Conservation (phyloP, 2,888 invertebrate genomes). For the Sicus ferrugineus region DNA sequence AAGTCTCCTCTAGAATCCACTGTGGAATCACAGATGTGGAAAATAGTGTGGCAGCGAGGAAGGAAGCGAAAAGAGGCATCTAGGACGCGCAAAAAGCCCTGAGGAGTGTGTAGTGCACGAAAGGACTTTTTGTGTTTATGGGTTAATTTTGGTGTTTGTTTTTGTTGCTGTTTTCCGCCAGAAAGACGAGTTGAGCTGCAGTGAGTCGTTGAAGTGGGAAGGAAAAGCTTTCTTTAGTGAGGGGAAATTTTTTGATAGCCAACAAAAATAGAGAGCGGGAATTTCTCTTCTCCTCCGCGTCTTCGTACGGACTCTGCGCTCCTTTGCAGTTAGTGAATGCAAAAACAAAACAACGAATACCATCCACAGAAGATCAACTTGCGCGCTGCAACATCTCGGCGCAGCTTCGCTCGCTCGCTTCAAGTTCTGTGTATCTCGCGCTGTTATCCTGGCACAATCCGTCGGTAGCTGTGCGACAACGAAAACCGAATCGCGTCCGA, state of each 20-base stretch:
- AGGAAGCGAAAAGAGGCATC: background rate
- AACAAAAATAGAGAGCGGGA: no score
- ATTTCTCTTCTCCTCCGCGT: no score
- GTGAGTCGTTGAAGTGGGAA: background rate
- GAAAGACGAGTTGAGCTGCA: background rate
- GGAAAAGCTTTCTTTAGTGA: no score
- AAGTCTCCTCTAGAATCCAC: constrained; percentile 14
- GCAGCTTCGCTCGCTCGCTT: background rate
- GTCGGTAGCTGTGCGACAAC: constrained; percentile 39
- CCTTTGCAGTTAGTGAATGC: no score
- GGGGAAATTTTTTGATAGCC: no score
- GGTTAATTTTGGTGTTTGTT: background rate
- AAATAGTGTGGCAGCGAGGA: background rate
- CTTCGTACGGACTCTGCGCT: no score
- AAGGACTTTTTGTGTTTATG: background rate
- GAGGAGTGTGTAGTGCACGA: background rate
- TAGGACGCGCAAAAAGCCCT: background rate
- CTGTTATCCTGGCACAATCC: background rate
- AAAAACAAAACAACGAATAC: no score
- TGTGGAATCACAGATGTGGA: constrained; percentile 3
- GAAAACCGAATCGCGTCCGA: constrained; percentile 43
- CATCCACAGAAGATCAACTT: constrained; percentile 36
- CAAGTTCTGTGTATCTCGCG: constrained; percentile 19
- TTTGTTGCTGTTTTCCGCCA: background rate
- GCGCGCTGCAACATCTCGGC: background rate